phyloP scores from a whole-genome alignment of 2,888 invertebrate species.

The Galerucella pusilla region DNA sequence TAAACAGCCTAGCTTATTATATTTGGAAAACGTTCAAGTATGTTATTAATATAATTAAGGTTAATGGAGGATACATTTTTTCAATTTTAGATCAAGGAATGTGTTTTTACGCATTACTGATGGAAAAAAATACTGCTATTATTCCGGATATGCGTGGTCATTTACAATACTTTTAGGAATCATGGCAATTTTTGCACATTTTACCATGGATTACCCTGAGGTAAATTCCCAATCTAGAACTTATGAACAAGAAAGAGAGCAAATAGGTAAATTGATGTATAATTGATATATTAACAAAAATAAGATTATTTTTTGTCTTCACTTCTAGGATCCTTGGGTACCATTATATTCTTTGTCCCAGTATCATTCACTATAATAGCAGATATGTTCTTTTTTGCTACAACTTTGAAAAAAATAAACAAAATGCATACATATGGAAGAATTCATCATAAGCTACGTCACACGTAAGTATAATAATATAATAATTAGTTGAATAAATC shows the following conservation, averaged over 20 bases:
- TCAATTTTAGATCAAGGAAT: slow-evolving; percentile 76
- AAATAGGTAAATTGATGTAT: slow-evolving; percentile 69
- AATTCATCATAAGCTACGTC: slow-evolving; percentile 87
- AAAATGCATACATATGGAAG: slow-evolving; percentile 85
- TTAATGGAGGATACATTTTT: slow-evolving; percentile 8
- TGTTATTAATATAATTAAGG: slow-evolving; percentile 50
- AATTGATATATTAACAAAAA: too few species aligned
- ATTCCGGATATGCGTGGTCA: slow-evolving; percentile 84
- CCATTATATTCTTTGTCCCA: slow-evolving; percentile 85
- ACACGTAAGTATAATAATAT: slow-evolving; percentile 70
- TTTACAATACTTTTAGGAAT: slow-evolving; percentile 77
- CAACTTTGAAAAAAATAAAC: slow-evolving; percentile 82
- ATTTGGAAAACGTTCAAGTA: slow-evolving; percentile 89
- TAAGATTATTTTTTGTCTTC: too few species aligned
- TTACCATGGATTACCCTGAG: slow-evolving; percentile 77
- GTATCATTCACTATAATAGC: slow-evolving; percentile 83
- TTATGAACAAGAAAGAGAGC: slow-evolving; percentile 74
- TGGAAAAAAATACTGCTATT: slow-evolving; percentile 88
- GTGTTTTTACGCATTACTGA: slow-evolving; percentile 87
- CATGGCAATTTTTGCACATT: slow-evolving; percentile 84
- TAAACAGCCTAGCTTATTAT: slow-evolving; percentile 87
- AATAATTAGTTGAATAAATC: too few species aligned
- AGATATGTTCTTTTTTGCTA: slow-evolving; percentile 83
- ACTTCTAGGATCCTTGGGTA: slow-evolving; percentile 79
- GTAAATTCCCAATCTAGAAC: slow-evolving; percentile 66